Percentiles rank a stretch among this genome's conserved stretches.
Conservation (phyloP, 2,797 vertebrate species). For the Linurgus olivaceus region DNA sequence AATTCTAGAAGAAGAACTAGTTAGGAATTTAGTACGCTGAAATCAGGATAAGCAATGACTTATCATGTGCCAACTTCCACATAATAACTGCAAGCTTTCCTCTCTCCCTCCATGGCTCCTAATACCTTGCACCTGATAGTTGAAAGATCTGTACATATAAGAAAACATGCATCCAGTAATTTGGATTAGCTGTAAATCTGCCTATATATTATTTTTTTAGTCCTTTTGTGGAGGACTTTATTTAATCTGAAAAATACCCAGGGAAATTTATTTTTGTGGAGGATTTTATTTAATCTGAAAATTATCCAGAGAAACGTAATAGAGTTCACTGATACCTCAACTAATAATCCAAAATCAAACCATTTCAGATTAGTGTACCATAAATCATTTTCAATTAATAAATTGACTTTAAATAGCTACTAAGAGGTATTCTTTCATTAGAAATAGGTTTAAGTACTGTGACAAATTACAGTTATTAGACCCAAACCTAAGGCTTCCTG, state of each 20-base stretch:
- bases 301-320: background rate
- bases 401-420: constrained; percentile 22
- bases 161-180: background rate
- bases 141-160: background rate
- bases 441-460: constrained; percentile 31
- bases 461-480: constrained; percentile 38
- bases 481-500: constrained; percentile 4
- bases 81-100: background rate
- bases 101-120: background rate
- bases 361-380: background rate
- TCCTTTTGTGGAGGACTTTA: background rate
- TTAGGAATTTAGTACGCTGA: background rate
- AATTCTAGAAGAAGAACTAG: background rate
- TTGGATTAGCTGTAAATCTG: background rate
- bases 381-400: constrained; percentile 5
- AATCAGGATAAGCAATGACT: background rate
- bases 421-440: constrained; percentile 18
- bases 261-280: constrained; percentile 3
- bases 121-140: background rate
- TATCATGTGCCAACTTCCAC: background rate
- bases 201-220: background rate
- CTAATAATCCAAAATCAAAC: constrained; percentile 34
- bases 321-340: background rate
- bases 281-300: background rate
- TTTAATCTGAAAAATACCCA: constrained; percentile 2